Base-by-base conservation (phyloP, 2,888 invertebrate genomes). In the Aleiodes alternator region DNA sequence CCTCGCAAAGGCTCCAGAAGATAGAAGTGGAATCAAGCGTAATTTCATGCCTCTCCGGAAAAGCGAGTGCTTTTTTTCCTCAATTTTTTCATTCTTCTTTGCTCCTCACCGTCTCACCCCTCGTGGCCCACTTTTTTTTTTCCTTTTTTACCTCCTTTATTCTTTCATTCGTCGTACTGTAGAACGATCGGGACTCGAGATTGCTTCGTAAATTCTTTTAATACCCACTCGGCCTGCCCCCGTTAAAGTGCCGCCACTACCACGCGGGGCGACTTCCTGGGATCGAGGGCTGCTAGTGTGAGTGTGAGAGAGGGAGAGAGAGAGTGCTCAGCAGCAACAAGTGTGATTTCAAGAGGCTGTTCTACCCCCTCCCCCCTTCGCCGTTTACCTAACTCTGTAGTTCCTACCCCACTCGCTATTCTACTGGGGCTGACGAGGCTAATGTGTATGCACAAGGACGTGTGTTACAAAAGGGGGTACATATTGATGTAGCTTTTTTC, bases 331-430 rank as follows among this genome's bases (percentile, higher is more conserved):
- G 80, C 83, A 82, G 88, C 88, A 88, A 88, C 88, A 88, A 88
- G 88, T 88, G 88, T 81, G 85, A 87, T 86, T 85, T 84, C 84
- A 81, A 85, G 85, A 82, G 85, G 80, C 80, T 73, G 74, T 59
- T 43, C 11, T 43, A 43, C 43, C 43, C 43, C 43, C 43, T 72
- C 29, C 53, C 57, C 71, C 23, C 23, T 34, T 53, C 50, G n/a
- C 61, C 51, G 68, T 69, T 79, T 72, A 23, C 61, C 38, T 55
- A 12, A 31, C 56, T 61, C 69, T 38, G 57, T 14, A 59, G 34
- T 69, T 68, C 38, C 51, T 76, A 64, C 69, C 64, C 43, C 50
- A 66, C 48, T 31, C 12, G 50, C 38, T 7, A 38, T 64, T 64
- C 43, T 64, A 16, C 14, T 9, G 43, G 16, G 64, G 48, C 48